A percentile compares a stretch with the other conserved stretches of the same genome.
phyloP scores from a whole-genome alignment of 2,797 vertebrate genomes.

The Gallinago nigripennis region DNA sequence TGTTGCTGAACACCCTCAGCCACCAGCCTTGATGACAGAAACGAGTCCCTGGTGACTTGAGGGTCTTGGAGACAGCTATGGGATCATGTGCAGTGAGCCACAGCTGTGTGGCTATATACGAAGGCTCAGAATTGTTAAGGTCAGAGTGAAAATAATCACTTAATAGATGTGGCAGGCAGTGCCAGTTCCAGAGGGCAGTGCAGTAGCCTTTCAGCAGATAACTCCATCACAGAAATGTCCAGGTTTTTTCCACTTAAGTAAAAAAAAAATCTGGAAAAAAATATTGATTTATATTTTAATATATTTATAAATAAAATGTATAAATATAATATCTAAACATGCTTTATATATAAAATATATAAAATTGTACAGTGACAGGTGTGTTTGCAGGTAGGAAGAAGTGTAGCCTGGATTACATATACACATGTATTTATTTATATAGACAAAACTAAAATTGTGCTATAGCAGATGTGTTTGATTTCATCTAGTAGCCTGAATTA shows the following conservation, averaged over 20 bases:
- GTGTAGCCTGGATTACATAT: background rate
- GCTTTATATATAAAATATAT: background rate
- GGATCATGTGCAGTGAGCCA: fast-evolving
- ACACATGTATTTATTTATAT: background rate
- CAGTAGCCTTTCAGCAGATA: background rate
- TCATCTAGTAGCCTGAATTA: background rate
- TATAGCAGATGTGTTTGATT: background rate
- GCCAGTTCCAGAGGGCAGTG: background rate
- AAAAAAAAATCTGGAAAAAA: background rate
- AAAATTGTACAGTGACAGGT: background rate
- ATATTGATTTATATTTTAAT: background rate
- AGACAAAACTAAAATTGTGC: background rate
- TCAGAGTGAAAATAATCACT: background rate
- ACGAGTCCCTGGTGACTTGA: background rate
- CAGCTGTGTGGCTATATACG: background rate
- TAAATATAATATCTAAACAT: background rate
- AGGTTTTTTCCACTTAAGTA: fast-evolving
- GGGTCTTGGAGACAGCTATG: fast-evolving
- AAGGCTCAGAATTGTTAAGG: background rate
- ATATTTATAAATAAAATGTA: background rate
- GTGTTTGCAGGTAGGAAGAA: background rate
- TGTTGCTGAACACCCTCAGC: background rate
- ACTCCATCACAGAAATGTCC: background rate
- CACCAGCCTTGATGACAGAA: background rate
- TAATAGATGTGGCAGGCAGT: background rate